Base-by-base conservation (phyloP, 2,113 vertebrate genomes). In the Morone saxatilis region DNA sequence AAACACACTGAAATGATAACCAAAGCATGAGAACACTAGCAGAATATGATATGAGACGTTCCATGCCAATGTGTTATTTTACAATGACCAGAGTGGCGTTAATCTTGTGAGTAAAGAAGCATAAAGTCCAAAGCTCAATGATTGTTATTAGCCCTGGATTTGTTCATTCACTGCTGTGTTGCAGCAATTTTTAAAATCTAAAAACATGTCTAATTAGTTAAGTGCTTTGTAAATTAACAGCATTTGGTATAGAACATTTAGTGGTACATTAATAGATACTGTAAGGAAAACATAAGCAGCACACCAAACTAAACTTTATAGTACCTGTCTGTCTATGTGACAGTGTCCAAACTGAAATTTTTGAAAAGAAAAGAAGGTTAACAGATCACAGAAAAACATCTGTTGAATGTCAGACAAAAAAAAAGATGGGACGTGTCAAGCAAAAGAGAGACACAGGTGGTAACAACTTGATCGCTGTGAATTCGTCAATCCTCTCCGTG, bases 21-120 rank as follows among this genome's bases (percentile, higher is more conserved):
- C 67, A 38, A 80, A 78, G 38, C 80, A 91, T 69, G 62, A 81
- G 19, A 74, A 66, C 56, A 74, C 68, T 51, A 45, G 76, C 43
- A 90, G 62, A 80, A 79, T 61, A 87, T 56, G 81, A 77, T 31
- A 88, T 72, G 75, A 86, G 88, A 91, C 62, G 89, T 95, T 95
- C 94, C 94, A 95, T 95, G 95, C 95, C 94, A 94, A 95, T 63
- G 91, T 94, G 94, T 95, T 95, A 94, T 93, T 95, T 95, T 94
- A 95, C 93, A 93, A 84, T 81, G 84, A 85, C 72, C 76, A 85
- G 36, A 88, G 74, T 69, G 77, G 76, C 36, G 67, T 81, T 73
- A 17, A 81, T 76, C 62, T 78, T 76, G 51, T 16, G 50, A 63
- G 31, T 69, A 73, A 78, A 38, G 31, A 65, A 62, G 17, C 11